A percentile compares a stretch with the other conserved stretches of the same genome.
Conservation (phyloP, 2,113 vertebrate genomes). For the Okapia johnstoni region DNA sequence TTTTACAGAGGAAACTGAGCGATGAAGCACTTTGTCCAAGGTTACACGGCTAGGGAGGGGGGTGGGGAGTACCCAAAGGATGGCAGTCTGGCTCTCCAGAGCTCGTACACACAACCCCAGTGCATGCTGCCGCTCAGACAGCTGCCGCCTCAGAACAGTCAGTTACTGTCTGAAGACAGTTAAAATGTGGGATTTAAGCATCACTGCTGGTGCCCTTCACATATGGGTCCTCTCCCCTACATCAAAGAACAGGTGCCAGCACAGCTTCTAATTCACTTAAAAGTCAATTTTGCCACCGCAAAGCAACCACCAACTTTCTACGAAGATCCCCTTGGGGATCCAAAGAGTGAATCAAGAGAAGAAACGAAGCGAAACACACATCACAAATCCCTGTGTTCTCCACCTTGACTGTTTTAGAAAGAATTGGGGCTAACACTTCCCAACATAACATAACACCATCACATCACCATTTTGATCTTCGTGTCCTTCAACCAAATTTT, state of each 20-base stretch:
- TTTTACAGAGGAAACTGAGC: not conserved
- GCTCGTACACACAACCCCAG: not conserved
- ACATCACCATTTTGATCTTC: not conserved
- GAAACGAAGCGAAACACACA: not conserved
- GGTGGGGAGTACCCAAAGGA: rapidly evolving
- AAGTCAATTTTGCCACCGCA: not conserved
- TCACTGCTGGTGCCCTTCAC: not conserved
- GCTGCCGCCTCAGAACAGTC: not conserved
- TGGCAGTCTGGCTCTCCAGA: not conserved
- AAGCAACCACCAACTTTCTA: not conserved
- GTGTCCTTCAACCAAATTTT: slow-evolving; percentile 19
- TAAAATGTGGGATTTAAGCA: not conserved
- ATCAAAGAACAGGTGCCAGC: not conserved
- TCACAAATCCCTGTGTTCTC: not conserved
- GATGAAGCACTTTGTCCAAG: not conserved
- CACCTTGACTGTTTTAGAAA: not conserved
- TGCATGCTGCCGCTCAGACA: not conserved
- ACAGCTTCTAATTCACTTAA: not conserved
- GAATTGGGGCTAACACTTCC: not conserved
- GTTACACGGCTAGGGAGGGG: not conserved
- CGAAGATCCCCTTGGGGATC: not conserved
- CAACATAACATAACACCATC: not conserved
- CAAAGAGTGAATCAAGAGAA: not conserved
- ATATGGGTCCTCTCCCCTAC: not conserved
- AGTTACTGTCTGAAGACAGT: not conserved